A percentile compares a stretch with the other conserved stretches of the same genome.
phyloP scores from a whole-genome alignment of 2,797 vertebrate genomes.

The Sebastes miniatus region DNA sequence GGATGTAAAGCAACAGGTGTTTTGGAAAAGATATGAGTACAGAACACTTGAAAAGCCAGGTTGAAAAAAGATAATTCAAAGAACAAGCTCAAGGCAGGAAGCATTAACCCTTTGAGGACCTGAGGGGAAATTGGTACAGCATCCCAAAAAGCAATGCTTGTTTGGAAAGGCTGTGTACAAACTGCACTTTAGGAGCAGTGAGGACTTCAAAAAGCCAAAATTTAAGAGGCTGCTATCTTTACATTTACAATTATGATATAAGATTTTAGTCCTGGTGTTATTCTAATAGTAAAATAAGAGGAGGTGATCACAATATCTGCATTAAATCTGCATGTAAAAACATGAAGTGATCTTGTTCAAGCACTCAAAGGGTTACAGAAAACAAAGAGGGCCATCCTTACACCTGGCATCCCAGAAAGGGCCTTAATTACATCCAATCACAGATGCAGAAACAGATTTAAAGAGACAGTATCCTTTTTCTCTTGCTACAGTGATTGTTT shows the following conservation, averaged over 20 bases:
- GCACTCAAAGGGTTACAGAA: conserved; percentile 88
- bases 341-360: conserved; percentile 62
- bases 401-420: conserved; percentile 78
- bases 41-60: conserved; percentile 84
- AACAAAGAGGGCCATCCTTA: conserved; percentile 80
- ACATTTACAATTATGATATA: conserved; percentile 17
- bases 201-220: neutral
- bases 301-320: conserved; percentile 18
- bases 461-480: conserved; percentile 91
- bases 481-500: conserved; percentile 72
- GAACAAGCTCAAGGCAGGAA: conserved; percentile 82
- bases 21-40: conserved; percentile 78
- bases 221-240: conserved; percentile 14
- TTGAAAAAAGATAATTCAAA: conserved; percentile 73
- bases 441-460: conserved; percentile 80
- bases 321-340: conserved; percentile 34
- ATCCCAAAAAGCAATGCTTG: conserved; percentile 2
- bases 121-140: conserved; percentile 32
- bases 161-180: conserved; percentile 1
- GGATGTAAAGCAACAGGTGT: conserved; percentile 81
- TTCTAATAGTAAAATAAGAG: conserved; percentile 3
- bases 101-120: conserved; percentile 86
- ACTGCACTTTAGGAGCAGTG: conserved; percentile 21
- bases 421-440: conserved; percentile 67
- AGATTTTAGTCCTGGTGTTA: neutral